phyloP scores from a whole-genome alignment of 2,888 invertebrate species.

The Scaptomyza parva region DNA sequence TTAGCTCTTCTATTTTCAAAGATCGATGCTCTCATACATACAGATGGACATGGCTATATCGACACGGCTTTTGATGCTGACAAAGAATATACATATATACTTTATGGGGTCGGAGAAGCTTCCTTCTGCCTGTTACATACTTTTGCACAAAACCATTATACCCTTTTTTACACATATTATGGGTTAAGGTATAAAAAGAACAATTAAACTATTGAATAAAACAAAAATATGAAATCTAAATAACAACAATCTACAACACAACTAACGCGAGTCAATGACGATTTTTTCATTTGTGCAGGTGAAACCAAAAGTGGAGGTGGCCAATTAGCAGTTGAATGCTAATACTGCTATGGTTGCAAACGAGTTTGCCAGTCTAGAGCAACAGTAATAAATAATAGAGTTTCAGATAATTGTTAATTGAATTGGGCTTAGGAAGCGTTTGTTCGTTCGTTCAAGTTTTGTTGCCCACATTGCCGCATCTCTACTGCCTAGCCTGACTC shows the following conservation, averaged over 20 bases:
- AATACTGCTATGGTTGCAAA: conserved; percentile 42
- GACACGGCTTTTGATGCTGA: too few relatives aligned
- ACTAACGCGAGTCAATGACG: conserved; percentile 36
- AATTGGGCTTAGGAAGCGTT: conserved; percentile 68
- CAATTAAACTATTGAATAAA: too few relatives aligned
- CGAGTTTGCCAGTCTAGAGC: conserved; percentile 47
- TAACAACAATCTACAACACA: conserved; percentile 62
- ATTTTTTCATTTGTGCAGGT: conserved; percentile 70
- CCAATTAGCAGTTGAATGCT: conserved; percentile 31
- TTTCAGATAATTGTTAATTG: conserved; percentile 72
- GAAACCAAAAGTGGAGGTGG: conserved; percentile 73
- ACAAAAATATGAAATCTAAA: too few relatives aligned
- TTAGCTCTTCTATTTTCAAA: too few relatives aligned
- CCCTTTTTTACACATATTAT: too few relatives aligned
- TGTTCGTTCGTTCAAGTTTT: not conserved
- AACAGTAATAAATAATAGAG: conserved; percentile 22
- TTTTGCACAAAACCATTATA: too few relatives aligned
- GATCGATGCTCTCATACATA: too few relatives aligned
- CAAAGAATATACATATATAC: too few relatives aligned
- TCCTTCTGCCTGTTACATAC: too few relatives aligned
- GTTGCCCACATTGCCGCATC: conserved; percentile 44
- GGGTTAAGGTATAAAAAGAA: too few relatives aligned
- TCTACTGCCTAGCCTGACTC: conserved; percentile 29
- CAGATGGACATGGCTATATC: too few relatives aligned
- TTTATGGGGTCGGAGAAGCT: too few relatives aligned